Base-by-base conservation (phyloP, 2,113 vertebrate genomes). In the Thunnus maccoyii region DNA sequence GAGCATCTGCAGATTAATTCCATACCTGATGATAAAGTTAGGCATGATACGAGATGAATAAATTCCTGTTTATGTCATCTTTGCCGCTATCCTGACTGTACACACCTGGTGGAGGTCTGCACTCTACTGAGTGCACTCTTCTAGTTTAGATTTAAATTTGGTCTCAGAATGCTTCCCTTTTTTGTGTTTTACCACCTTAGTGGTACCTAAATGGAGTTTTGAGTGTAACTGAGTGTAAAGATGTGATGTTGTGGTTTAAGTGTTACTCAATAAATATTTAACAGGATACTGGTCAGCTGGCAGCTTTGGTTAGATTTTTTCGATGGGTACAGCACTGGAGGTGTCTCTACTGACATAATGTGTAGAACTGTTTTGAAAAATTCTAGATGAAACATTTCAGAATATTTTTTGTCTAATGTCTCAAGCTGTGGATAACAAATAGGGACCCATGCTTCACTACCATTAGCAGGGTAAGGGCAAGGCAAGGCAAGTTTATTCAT, bases 261-360 rank as follows among this genome's bases (percentile, higher is more conserved):
- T 70, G 44, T 75, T 71, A 13, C 41, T 25, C 9, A 5, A 46
- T 72, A 13, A 73, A 78, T 75, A 78, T 78, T 70, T 81, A 13
- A 74, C 41, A 9, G 1, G 20, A 25, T 51, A 58, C 52, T 46
- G 76, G 50, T 72, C 52, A 55, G 25, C 20, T 51, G 30, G 3
- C 75, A n/a, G 18, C 54, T 17, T 22, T 18, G 36, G 14, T 50
- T 56, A 3, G 12, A 13, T 48, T 56, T 14, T 60, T 57, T 12
- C 11, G 9, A 13, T 13, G 1, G n/a, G n/a, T 20, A 18, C 48
- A 47, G 22, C 22, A 22, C 18, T 47, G 5, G 14, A 55, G 50
- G 41, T 11, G 27, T 57, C 18, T 20, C 36, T 27, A 9, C 32
- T 11, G 44, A 27, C 36, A 63, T 11, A 22, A 15, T 0, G 1